Evolutionary conservation across 30 jellyfish, hydroid and myxozoan species (phyloP).

Genomic region (Aurelia sp.): DNA sequence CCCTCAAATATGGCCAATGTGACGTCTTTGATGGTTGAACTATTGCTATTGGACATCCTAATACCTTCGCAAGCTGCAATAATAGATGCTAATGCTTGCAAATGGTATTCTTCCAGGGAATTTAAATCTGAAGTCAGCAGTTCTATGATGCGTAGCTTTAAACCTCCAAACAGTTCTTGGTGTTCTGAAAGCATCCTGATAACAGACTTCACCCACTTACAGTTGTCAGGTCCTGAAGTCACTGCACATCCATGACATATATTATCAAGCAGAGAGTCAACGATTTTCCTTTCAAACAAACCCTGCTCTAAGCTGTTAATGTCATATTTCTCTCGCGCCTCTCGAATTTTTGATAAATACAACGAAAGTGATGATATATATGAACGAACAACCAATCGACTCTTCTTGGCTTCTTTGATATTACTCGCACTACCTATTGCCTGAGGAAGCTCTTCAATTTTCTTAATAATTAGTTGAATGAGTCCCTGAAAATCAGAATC

Average conservation of each 20-base stretch:
- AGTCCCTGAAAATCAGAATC: not conserved
- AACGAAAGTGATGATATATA: conserved; percentile 32
- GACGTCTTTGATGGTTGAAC: not conserved
- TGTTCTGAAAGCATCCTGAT: not conserved
- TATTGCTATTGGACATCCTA: not conserved
- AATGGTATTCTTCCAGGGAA: conserved; percentile 35
- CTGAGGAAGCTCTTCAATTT: conserved; percentile 44
- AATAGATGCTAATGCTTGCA: conserved; percentile 52
- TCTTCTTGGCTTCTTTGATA: conserved; percentile 14
- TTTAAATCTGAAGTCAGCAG: not conserved
- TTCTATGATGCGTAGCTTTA: not conserved
- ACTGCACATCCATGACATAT: conserved; percentile 35
- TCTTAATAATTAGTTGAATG: conserved; percentile 15
- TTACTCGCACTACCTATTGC: not conserved
- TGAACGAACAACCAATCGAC: conserved; percentile 13
- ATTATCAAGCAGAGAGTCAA: conserved; percentile 28
- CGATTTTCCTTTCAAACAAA: conserved; percentile 1
- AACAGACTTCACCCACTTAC: conserved; percentile 12
- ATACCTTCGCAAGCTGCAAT: conserved; percentile 8
- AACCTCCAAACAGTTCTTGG: not conserved
- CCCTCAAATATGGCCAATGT: not conserved
- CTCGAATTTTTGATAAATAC: conserved; percentile 11
- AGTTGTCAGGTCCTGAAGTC: not conserved
- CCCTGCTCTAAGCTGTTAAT: not conserved
- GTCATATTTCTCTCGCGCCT: not conserved